Base-by-base conservation (phyloP, 2,888 invertebrate species). In the Timandra comae region DNA sequence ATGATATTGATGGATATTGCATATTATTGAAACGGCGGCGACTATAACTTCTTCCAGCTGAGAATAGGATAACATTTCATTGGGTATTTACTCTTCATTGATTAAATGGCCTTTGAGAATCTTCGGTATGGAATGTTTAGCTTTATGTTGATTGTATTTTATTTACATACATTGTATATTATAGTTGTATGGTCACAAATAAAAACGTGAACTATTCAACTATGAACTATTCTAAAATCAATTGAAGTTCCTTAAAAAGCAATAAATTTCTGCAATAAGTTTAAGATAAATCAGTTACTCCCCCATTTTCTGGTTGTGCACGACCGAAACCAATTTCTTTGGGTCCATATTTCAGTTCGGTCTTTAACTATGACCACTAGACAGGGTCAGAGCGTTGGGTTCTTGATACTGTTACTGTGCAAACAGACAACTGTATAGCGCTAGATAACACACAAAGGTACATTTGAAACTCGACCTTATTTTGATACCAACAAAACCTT, bases 311-410 rank as follows among this genome's bases (percentile, higher is more conserved):
- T 29, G 29, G 29, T 50, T 46, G 50, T 47, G 60, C 58, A 60
- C 49, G 49, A 49, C 37, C 40, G 30, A 46, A 42, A 52, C 53
- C 41, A 48, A 52, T 49, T 60, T 58, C 56, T 49, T 49, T 39
- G 48, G 38, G 41, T 52, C 56, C 55, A 65, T 68, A 67, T 63
- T 65, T 64, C 53, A 60, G 49, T 41, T 46, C 48, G 49, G 46
- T 52, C 60, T n/a, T n/a, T 56, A 63, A 57, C 62, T 63, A 62
- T 63, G 66, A 69, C 66, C 68, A 62, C 46, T 50, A 43, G 59
- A 59, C 46, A 52, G 60, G 72, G 67, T 70, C 66, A 69, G 52
- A 46, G 55, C 46, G 56, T 56, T 53, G 51, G 50, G 33, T 38
- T 43, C 32, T 25, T 56, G 61, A 63, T 65, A 66, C 59, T 56